Evolutionary conservation across 2,888 invertebrate genomes (phyloP).

Genomic region (Heliconius sara): DNA sequence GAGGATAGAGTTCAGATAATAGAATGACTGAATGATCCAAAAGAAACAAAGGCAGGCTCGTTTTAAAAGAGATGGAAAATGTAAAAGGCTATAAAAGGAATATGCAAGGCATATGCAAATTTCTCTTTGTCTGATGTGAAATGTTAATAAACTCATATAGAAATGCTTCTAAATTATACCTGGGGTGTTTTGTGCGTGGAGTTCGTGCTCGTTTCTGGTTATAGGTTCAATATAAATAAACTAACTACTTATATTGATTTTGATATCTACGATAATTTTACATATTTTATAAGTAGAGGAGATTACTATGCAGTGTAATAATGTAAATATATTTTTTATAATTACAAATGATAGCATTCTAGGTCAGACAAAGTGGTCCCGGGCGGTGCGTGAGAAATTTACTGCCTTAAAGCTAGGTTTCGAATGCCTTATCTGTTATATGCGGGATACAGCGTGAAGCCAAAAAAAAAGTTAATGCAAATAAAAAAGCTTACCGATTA

Average conservation of each 20-base stretch:
- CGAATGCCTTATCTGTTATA: too few relatives aligned
- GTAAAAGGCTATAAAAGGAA: slow-evolving; percentile 36
- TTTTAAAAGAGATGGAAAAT: slow-evolving; percentile 42
- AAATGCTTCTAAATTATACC: slow-evolving; percentile 28
- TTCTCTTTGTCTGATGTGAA: slow-evolving; percentile 33
- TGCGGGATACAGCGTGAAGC: too few relatives aligned
- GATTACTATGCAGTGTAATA: too few relatives aligned
- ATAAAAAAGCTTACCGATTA: too few relatives aligned
- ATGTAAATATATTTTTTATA: too few relatives aligned
- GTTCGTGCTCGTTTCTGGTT: not conserved
- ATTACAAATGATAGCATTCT: too few relatives aligned
- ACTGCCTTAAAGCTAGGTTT: too few relatives aligned
- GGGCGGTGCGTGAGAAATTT: too few relatives aligned
- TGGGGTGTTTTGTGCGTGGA: slow-evolving; percentile 8
- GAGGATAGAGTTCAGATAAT: slow-evolving; percentile 47
- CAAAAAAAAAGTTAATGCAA: too few relatives aligned
- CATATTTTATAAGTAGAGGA: too few relatives aligned
- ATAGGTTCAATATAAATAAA: not conserved
- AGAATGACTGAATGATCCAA: slow-evolving; percentile 43
- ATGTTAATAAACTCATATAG: slow-evolving; percentile 23
- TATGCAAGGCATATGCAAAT: slow-evolving; percentile 41
- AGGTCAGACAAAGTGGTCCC: too few relatives aligned
- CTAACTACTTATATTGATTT: not conserved
- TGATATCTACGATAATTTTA: too few relatives aligned
- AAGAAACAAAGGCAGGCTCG: slow-evolving; percentile 40